A percentile compares a stretch with the other conserved stretches of the same genome.
Evolutionary conservation across 2,797 vertebrate species (phyloP).

Genomic region (Oryzias dopingdopingensis): DNA sequence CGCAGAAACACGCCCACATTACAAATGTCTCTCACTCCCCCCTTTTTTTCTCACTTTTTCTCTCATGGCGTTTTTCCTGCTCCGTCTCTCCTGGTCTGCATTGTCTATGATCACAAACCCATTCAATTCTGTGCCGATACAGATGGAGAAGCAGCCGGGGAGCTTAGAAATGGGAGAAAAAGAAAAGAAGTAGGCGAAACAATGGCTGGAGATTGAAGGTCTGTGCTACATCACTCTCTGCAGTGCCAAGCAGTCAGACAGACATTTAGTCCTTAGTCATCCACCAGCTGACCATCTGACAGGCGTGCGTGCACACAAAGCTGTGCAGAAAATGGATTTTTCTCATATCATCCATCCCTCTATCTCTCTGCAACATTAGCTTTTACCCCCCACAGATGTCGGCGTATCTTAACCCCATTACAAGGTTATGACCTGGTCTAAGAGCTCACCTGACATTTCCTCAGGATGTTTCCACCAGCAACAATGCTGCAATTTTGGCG

Average conservation of each 20-base stretch:
- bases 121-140: constrained; percentile 56
- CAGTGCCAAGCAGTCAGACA: constrained; percentile 40
- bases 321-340: background rate
- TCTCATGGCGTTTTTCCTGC: background rate
- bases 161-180: constrained; percentile 9
- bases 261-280: constrained; percentile 30
- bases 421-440: constrained; percentile 69
- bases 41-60: background rate
- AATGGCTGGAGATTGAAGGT: constrained; percentile 13
- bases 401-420: constrained; percentile 64
- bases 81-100: constrained; percentile 10
- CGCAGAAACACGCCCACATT: constrained; percentile 32
- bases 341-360: constrained; percentile 14
- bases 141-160: constrained; percentile 12
- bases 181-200: background rate
- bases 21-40: constrained; percentile 8
- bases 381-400: constrained; percentile 42
- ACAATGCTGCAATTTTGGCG: constrained; percentile 55
- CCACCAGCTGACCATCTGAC: constrained; percentile 36
- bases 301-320: constrained; percentile 13
- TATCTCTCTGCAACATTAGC: constrained; percentile 45
- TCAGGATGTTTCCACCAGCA: constrained; percentile 69
- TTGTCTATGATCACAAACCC: constrained; percentile 59
- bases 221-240: constrained; percentile 35
- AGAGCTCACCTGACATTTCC: constrained; percentile 76